Percentiles rank a stretch among this genome's conserved stretches.
Conservation (phyloP, 2,113 vertebrate species). For the Miniopterus natalensis region DNA sequence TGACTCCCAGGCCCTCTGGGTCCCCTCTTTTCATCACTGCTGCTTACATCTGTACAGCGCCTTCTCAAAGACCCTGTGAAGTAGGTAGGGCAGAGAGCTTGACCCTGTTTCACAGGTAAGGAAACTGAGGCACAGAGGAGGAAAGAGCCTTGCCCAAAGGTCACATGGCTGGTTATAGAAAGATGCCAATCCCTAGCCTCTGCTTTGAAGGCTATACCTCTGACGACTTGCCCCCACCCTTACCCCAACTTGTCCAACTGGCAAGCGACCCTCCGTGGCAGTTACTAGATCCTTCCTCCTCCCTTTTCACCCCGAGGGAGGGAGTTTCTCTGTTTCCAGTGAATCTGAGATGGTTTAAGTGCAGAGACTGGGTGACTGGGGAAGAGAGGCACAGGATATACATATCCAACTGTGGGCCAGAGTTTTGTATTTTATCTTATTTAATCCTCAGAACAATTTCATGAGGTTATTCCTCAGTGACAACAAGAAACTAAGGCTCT, state of each 20-base stretch:
- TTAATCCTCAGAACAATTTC: background rate
- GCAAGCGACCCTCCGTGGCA: background rate
- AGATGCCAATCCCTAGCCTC: background rate
- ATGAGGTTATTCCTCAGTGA: background rate
- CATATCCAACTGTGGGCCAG: background rate
- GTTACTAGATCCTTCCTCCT: slow-evolving; percentile 10
- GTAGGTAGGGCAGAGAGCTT: background rate
- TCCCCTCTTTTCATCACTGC: background rate
- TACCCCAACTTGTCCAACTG: background rate
- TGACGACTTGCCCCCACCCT: background rate
- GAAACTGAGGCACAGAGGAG: slow-evolving; percentile 43
- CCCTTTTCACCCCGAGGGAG: slow-evolving; percentile 30
- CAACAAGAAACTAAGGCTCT: background rate
- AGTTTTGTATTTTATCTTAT: slow-evolving; percentile 18
- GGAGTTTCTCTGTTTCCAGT: slow-evolving; percentile 50
- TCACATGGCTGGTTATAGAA: background rate
- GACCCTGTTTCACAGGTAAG: background rate
- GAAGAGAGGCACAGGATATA: background rate
- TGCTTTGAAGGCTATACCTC: background rate
- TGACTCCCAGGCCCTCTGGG: background rate
- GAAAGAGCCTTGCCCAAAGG: background rate
- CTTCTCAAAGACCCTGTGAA: background rate
- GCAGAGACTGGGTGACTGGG: background rate
- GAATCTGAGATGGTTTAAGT: background rate
- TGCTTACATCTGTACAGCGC: accelerated